Conservation (phyloP, 2,113 vertebrate species). For the Andinoacara biseriatus region DNA sequence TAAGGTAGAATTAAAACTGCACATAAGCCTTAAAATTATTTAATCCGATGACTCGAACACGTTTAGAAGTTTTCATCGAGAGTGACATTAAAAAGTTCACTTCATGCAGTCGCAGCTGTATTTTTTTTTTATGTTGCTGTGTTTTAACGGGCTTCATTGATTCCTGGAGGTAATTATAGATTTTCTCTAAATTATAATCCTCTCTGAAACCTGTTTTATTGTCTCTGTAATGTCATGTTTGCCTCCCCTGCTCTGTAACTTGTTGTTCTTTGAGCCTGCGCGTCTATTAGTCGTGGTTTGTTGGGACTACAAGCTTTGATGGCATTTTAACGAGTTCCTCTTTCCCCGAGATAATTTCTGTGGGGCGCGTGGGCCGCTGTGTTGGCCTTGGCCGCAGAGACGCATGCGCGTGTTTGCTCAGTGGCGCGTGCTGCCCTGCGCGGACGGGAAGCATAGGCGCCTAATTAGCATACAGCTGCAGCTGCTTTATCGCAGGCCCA, state of each 20-base stretch:
- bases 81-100: background rate
- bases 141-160: background rate
- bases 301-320: conserved; percentile 73
- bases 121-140: background rate
- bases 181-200: background rate
- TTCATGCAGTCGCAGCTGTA: background rate
- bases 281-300: conserved; percentile 56
- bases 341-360: conserved; percentile 64
- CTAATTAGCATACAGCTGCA: conserved; percentile 97
- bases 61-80: background rate
- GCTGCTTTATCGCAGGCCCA: conserved; percentile 61
- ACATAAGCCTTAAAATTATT: background rate
- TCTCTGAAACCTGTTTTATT: background rate
- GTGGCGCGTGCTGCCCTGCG: conserved; percentile 85
- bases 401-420: conserved; percentile 88
- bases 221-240: background rate
- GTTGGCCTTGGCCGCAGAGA: conserved; percentile 31
- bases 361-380: conserved; percentile 57
- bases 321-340: conserved; percentile 82
- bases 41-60: background rate
- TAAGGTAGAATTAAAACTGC: background rate
- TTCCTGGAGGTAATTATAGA: background rate
- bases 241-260: background rate
- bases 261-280: conserved; percentile 17
- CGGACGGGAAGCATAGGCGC: conserved; percentile 76